Base-by-base conservation (phyloP, 2,888 invertebrate genomes). In the Patella depressa region DNA sequence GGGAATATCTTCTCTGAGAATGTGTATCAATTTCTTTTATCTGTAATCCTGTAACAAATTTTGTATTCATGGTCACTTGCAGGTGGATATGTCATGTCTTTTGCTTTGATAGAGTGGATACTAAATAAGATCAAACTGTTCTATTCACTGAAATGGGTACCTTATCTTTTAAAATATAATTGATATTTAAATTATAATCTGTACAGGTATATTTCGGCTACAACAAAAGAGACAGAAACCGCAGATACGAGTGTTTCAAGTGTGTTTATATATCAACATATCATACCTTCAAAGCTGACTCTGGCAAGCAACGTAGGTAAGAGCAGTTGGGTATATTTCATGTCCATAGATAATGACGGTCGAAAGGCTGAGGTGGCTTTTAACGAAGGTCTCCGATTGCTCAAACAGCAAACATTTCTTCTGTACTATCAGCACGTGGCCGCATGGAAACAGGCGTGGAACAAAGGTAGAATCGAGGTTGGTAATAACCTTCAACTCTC, bases 401-500 rank as follows among this genome's bases (percentile, higher is more conserved):
- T 65, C 55, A 17, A 5, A 15, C 14, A 34, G 55, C 65, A n/a
- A 14, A 65, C 75, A 17, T 69, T 72, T 17, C 54, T 73, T 53
- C 54, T 82, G 2, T 72, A 78, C 14, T 19, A 78, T 9, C 71
- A 75, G 7, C 85, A 85, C 77, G 76, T 78, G 4, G 75, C 78
- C 0, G 84, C 83, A 12, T 88, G 87, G 86, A 34, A 57, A 4
- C 12, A 57, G n/a, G 59, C 24, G 9, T 71, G 71, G 71, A 19
- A 71, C 29, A 45, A 72, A 24, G 82, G 84, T 14, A 53, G 75
- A 53, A 79, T 84, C 14, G 81, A 81, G n/a, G 72, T 84, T 29
- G 71, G 70, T 11, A 83, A 82, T 34, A 81, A 86, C 65, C 59
- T 75, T 15, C 78, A 84, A 24, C 81, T 87, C 45, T 79, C 79